Evolutionary conservation across 2,888 invertebrate genomes (phyloP), one percentile per base, ranked within the genome.

Genomic region (Eupeodes latifasciatus): DNA sequence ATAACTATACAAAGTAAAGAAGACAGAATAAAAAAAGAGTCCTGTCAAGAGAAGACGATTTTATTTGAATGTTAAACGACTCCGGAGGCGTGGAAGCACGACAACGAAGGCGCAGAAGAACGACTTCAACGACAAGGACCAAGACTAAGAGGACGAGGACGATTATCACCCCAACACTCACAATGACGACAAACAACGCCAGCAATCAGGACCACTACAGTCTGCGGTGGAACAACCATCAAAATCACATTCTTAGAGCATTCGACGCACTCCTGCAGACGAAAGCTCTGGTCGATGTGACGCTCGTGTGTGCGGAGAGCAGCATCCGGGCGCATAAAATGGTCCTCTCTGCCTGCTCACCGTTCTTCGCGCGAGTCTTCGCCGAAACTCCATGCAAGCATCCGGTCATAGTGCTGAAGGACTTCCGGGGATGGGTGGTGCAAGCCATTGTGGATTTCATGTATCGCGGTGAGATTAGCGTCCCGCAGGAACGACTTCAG

Each of bases 171-270:
- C 85, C 84, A 59, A 85, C 76, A 57, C 82, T 80, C 62, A 85
- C 76, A 57, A 86, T 90, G 55, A 93, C 94, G 91, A 92, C 94
- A 91, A 88, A 88, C 81, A 88, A 85, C 85, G 64, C 85, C 36
- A 92, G 94, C 83, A 89, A 91, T 79, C 95, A 97, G 94, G 97
- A 97, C 93, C 97, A 98, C 94, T 98, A 98, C 94, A 98, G 97
- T 93, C 95, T 98, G 92, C 96, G 97, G 94, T 98, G 98, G 98
- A 98, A 98, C 95, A 98, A 98, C 94, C 98, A 98, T 95, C 97
- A 97, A 93, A 96, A 96, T 91, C 97, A 98, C 94, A 96, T 98
- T 92, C 95, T 98, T 90, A 95, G 96, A 91, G 96, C 98, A 74
- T 98, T 98, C 94, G 98, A 98, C 92, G 96, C 96, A n/a, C 95